Evolutionary conservation across 2,797 vertebrate species (phyloP).

Genomic region (Brachyalestes nurse): DNA sequence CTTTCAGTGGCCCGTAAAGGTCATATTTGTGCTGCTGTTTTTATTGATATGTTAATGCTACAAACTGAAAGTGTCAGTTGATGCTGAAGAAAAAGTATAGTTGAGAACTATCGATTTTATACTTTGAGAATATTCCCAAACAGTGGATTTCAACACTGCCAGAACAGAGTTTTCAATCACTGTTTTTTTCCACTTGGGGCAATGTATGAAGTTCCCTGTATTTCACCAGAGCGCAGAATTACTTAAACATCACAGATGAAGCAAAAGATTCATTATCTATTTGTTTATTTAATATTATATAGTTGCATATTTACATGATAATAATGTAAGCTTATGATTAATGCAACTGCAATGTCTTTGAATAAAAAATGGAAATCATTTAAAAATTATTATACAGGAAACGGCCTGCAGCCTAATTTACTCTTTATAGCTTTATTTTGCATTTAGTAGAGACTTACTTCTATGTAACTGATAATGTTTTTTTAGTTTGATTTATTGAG

Average conservation of each 20-base stretch:
- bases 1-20: slow-evolving; percentile 21
- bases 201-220: neutral
- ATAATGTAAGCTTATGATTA: too few relatives aligned
- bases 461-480: neutral
- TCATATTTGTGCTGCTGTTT: slow-evolving; percentile 20
- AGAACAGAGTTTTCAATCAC: neutral
- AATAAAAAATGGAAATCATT: too few relatives aligned
- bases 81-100: neutral
- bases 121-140: neutral
- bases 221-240: neutral
- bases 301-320: too few relatives aligned
- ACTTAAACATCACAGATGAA: neutral
- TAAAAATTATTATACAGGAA: too few relatives aligned
- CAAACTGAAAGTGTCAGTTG: neutral
- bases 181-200: neutral
- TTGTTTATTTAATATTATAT: neutral
- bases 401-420: neutral
- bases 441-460: neutral
- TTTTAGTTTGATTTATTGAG: too few relatives aligned
- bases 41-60: neutral
- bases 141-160: neutral
- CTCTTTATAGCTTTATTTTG: neutral
- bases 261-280: neutral
- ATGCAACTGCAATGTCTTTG: too few relatives aligned
- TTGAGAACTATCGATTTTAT: neutral